Base-by-base conservation (phyloP, 2,888 invertebrate species). In the Odontothrips loti region DNA sequence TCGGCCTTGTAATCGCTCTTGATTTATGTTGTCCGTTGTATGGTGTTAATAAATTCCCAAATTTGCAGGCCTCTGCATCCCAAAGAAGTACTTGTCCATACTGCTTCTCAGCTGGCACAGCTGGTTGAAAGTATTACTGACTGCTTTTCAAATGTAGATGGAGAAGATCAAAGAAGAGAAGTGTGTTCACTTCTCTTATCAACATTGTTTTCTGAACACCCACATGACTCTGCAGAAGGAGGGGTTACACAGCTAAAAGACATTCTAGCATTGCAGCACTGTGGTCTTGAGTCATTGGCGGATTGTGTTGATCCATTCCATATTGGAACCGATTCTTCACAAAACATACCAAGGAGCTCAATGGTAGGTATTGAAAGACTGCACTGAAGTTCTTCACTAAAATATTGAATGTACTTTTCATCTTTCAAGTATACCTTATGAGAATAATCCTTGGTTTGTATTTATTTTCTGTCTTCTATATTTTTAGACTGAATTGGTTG, bases 301-400 rank as follows among this genome's bases (percentile, higher is more conserved):
- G 68, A 75, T 12, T 75, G 68, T 75, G 68, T 75, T 11, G 68
- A 75, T 23, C 68, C 68, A 23, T 75, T 75, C 27, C 68, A 75
- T 27, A 27, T 12, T 10, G 68, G 68, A 12, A 27, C 23, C 27
- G 68, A 75, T 23, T 23, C 23, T 27, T 75, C 68, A 1, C 68
- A 75, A 75, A 27, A 12, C 0, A 75, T 75, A 11, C 68, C 68
- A 6, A 23, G 27, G 12, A 75, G 68, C 23, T 75, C 68, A 27
- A 12, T 75, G 68, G 68, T 75, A 75, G 10, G 10, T 27, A 11
- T 27, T 0, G 10, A 27, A 75, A 58, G 17, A 17, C 58, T 58
- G n/a, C 15, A 12, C 58, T 12, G 58, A 51, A 20, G n/a, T 43
- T 43, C 34, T 43, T 2, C 2, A 43, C 34, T 43, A 43, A 43